These are phyloP conservation scores for Lissocephala sabroskyi DNA, from an alignment of 2,888 invertebrate genomes.

Conservation along the genomic window DNA sequence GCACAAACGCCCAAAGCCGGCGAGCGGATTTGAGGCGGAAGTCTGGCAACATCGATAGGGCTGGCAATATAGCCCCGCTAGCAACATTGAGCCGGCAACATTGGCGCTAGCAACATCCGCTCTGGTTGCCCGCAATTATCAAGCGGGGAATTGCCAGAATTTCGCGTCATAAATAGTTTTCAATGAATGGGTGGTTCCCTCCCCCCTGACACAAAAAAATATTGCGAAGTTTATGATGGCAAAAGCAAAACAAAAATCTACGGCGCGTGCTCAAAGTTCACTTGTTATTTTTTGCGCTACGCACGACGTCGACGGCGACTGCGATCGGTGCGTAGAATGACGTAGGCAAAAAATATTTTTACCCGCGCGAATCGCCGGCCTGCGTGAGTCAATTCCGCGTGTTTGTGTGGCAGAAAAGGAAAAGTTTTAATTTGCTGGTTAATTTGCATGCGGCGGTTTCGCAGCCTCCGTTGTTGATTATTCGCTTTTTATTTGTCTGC, in stretches of 20 bases:
- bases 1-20: not conserved
- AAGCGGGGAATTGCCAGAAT: too few species aligned
- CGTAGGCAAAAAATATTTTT: constrained; percentile 24
- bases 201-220: too few species aligned
- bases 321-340: constrained; percentile 25
- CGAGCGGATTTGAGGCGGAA: not conserved
- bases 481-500: constrained; percentile 19
- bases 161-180: too few species aligned
- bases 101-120: too few species aligned
- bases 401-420: too few species aligned
- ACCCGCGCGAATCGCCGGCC: not conserved
- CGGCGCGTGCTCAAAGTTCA: too few species aligned
- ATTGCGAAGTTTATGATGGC: too few species aligned
- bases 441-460: constrained; percentile 23
- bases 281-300: not conserved
- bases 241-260: too few species aligned
- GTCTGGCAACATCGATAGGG: constrained; percentile 8
- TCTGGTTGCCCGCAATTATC: too few species aligned
- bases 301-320: constrained; percentile 18
- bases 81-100: too few species aligned
- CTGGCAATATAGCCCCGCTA: constrained; percentile 19
- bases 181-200: too few species aligned
- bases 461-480: constrained; percentile 17
- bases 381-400: not conserved
- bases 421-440: constrained; percentile 28